phyloP scores from a whole-genome alignment of 2,797 vertebrate genomes.

The Lerista edwardsae region DNA sequence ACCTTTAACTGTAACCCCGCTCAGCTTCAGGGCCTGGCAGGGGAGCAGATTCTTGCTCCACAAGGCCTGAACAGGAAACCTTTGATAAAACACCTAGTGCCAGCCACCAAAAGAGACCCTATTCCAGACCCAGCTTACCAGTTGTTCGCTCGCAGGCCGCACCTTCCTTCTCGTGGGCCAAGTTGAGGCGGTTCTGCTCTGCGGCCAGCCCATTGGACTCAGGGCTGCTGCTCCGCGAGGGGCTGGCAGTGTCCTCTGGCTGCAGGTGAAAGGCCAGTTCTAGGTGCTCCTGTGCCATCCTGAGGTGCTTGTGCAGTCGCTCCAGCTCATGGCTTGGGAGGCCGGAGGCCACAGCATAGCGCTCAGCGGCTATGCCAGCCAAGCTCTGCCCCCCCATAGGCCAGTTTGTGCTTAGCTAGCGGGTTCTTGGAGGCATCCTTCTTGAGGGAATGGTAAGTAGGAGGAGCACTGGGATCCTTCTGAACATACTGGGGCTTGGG shows the following conservation, averaged over 20 bases:
- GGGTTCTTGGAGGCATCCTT: conserved; percentile 73
- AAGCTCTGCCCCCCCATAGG: conserved; percentile 73
- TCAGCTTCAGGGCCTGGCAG: background rate
- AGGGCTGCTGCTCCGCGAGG: conserved; percentile 85
- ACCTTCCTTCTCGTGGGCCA: conserved; percentile 86
- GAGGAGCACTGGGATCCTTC: conserved; percentile 80
- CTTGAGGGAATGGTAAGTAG: conserved; percentile 83
- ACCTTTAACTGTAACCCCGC: background rate
- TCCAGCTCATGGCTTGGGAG: conserved; percentile 78
- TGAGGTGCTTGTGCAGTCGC: conserved; percentile 83
- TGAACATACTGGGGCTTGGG: conserved; percentile 68
- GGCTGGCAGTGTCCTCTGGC: conserved; percentile 68
- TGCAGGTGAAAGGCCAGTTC: conserved; percentile 85
- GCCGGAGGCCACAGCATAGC: conserved; percentile 68
- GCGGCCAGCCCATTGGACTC: conserved; percentile 83
- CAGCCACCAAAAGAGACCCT: background rate
- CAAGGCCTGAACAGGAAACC: background rate
- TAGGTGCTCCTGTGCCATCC: conserved; percentile 87
- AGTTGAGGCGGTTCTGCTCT: conserved; percentile 90
- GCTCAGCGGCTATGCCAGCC: conserved; percentile 73
- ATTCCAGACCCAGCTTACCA: conserved; percentile 1
- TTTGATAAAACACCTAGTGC: background rate
- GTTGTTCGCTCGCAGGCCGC: conserved; percentile 76
- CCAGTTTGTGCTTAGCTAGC: conserved; percentile 64
- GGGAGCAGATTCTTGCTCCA: background rate